These are phyloP conservation scores for Ectemnius cavifrons DNA, from an alignment of 2,888 invertebrate genomes.

Conservation along the genomic window DNA sequence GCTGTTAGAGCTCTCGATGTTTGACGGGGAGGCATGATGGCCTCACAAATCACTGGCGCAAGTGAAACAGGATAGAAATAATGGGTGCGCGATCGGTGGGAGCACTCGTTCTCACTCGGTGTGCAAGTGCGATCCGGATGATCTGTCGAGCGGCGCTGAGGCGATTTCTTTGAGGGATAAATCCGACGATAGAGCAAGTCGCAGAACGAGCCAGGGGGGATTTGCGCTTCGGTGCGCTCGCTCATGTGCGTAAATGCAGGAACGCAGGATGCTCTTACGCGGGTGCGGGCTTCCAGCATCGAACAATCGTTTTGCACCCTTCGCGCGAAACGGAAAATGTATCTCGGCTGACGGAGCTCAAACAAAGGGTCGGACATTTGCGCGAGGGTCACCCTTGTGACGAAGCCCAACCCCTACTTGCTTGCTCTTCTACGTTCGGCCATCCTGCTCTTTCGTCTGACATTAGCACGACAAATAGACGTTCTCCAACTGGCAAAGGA, in stretches of 20 bases:
- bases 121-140: slow-evolving; percentile 39
- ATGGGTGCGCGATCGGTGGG: slow-evolving; percentile 34
- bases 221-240: slow-evolving; percentile 19
- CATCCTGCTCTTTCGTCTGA: slow-evolving; percentile 53
- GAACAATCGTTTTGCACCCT: slow-evolving; percentile 72
- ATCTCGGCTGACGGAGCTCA: slow-evolving; percentile 72
- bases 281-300: slow-evolving; percentile 47
- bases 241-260: slow-evolving; percentile 53
- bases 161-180: slow-evolving; percentile 44
- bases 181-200: slow-evolving; percentile 28
- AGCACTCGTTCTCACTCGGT: slow-evolving; percentile 20
- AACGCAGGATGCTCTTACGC: slow-evolving; percentile 49
- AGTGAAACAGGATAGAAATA: slow-evolving; percentile 30
- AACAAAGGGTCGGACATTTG: slow-evolving; percentile 71
- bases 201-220: slow-evolving; percentile 32
- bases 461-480: slow-evolving; percentile 67
- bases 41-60: slow-evolving; percentile 17
- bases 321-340: slow-evolving; percentile 72
- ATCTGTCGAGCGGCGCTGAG: slow-evolving; percentile 29
- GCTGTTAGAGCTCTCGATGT: background rate
- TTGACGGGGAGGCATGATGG: background rate
- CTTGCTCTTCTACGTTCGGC: slow-evolving; percentile 14
- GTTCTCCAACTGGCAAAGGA: slow-evolving; percentile 60
- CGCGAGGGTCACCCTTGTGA: slow-evolving; percentile 54
- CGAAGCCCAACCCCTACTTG: slow-evolving; percentile 17